A percentile compares a stretch with the other conserved stretches of the same genome.
Conservation (phyloP, 2,113 vertebrate species). For the Leuciscus idus region DNA sequence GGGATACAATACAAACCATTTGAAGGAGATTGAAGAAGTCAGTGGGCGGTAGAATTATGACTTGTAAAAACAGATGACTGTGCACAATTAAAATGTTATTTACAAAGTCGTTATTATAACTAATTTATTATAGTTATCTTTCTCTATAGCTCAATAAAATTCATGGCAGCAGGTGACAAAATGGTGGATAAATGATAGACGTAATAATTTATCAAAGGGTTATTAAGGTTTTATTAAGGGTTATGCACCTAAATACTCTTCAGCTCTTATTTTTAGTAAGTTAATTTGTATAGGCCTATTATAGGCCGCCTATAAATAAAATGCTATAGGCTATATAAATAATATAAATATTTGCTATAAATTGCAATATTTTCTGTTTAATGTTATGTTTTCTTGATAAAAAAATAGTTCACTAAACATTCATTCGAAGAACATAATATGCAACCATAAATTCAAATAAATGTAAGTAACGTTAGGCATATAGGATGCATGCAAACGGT, state of each 20-base stretch:
- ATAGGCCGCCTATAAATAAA: neutral
- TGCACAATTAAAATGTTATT: neutral
- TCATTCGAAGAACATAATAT: neutral
- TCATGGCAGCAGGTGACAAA: neutral
- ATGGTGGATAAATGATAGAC: neutral
- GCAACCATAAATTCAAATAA: too few species aligned
- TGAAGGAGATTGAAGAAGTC: too few species aligned
- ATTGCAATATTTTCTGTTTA: neutral
- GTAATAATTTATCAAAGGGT: neutral
- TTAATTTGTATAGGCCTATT: neutral
- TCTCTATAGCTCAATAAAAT: neutral
- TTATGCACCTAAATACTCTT: neutral
- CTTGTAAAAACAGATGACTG: neutral
- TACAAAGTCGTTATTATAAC: neutral
- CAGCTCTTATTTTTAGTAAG: neutral
- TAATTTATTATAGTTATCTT: neutral
- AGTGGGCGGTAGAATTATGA: too few species aligned
- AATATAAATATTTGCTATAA: neutral
- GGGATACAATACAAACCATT: neutral
- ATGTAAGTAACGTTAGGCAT: too few species aligned
- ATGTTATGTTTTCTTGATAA: neutral
- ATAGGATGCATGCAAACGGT: too few species aligned
- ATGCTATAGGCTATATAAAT: neutral
- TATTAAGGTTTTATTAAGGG: too few species aligned
- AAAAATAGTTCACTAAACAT: neutral